phyloP scores from a whole-genome alignment of 2,113 vertebrate species.

The Macroglossus sobrinus region DNA sequence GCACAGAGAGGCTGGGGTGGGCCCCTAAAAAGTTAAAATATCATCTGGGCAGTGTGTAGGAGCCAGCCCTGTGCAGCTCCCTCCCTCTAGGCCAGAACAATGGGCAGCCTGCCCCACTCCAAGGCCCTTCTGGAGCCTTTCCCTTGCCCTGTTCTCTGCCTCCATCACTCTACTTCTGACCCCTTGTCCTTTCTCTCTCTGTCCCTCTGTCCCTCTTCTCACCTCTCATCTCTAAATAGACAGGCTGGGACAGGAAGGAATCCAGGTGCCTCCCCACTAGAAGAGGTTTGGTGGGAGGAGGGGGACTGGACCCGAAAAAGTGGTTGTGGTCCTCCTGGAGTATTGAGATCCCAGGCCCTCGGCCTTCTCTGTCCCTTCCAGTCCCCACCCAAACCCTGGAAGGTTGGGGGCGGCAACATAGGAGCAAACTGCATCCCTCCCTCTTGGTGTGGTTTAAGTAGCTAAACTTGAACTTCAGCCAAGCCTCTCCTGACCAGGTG shows the following conservation, averaged over 20 bases:
- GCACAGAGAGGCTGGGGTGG: accelerated
- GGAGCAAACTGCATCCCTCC: neutral
- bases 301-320: neutral
- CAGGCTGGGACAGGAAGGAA: constrained; percentile 39
- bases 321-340: accelerated
- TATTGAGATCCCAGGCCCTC: neutral
- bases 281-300: neutral
- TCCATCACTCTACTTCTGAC: neutral
- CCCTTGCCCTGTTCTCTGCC: neutral
- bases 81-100: neutral
- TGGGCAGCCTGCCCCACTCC: neutral
- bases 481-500: neutral
- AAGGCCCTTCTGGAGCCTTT: neutral
- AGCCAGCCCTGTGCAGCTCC: neutral
- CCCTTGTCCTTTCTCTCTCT: neutral
- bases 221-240: neutral
- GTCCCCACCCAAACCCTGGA: neutral
- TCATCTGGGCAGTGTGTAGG: accelerated
- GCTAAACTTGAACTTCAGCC: neutral
- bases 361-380: neutral
- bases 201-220: neutral
- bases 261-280: neutral
- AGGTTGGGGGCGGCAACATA: no score
- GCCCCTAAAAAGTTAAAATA: neutral
- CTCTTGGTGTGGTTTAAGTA: neutral